Evolutionary conservation across 2,888 invertebrate genomes (phyloP).

Genomic region (Sussaba pulchella): DNA sequence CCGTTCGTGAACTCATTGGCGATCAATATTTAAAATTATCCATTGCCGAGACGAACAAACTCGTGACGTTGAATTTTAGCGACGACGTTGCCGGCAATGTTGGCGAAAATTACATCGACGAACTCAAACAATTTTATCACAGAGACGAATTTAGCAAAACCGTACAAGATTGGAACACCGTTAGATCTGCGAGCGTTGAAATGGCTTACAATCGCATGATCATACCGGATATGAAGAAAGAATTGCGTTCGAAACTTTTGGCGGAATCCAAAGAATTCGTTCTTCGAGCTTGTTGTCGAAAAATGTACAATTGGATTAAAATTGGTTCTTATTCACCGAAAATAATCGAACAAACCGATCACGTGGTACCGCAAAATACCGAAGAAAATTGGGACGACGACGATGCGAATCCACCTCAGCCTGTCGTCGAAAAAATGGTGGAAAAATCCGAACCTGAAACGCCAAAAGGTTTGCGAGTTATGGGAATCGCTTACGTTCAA

Average conservation of each 20-base stretch:
- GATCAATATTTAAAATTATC: slow-evolving; percentile 94
- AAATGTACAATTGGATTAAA: slow-evolving; percentile 94
- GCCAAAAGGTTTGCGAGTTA: slow-evolving; percentile 91
- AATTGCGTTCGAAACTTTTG: slow-evolving; percentile 91
- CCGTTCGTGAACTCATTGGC: slow-evolving; percentile 92
- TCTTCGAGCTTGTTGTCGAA: slow-evolving; percentile 91
- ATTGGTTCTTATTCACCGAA: slow-evolving; percentile 94
- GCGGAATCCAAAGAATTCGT: slow-evolving; percentile 94
- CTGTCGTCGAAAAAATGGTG: slow-evolving; percentile 87
- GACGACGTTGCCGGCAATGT: slow-evolving; percentile 90
- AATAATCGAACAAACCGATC: too few species aligned
- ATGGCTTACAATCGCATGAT: slow-evolving; percentile 89
- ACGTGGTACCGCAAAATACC: too few species aligned
- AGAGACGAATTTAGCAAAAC: slow-evolving; percentile 96
- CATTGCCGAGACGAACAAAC: slow-evolving; percentile 92
- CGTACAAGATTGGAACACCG: slow-evolving; percentile 96
- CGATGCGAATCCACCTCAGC: neutral
- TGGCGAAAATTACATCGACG: slow-evolving; percentile 86
- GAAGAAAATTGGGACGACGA: slow-evolving; percentile 26
- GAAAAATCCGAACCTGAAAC: slow-evolving; percentile 96
- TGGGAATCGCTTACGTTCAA: slow-evolving; percentile 94
- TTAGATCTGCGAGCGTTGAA: slow-evolving; percentile 93
- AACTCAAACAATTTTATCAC: slow-evolving; percentile 93
- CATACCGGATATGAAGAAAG: slow-evolving; percentile 94
- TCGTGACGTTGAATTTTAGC: slow-evolving; percentile 89